Evolutionary conservation across 1,140 invertebrate genomes (phyloP), one percentile per base, ranked within the genome.

Genomic region (Lordiphosa clarofinis): DNA sequence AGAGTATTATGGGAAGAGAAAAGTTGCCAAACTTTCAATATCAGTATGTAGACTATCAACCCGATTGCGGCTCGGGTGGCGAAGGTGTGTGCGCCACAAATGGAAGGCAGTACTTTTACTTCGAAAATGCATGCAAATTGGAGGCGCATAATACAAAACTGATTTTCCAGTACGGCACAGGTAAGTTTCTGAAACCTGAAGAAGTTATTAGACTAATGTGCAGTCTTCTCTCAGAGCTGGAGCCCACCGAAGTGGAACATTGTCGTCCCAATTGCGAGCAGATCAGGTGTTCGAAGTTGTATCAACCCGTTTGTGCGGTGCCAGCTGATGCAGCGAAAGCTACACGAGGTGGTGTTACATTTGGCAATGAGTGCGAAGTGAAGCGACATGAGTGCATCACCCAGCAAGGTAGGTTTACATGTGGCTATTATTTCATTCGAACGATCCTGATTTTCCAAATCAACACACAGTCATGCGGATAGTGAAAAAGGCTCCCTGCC

Each of bases 41-140:
- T 28, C 5, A 82, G 31, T 81, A 82, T 19, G 76, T 81, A 39
- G 76, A 82, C 72, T 72, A 81, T 11, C 76, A 75, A 39, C 62
- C 71, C 1, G 62, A 72, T 5, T 81, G 76, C 12, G 38, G 36
- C 4, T 1, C 53, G 0, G 76, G 76, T 0, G 76, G 76, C 1
- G 44, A 75, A 4, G 72, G 76, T 0, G 72, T 81, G 2, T 81
- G 76, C 24, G 76, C 76, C 19, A 81, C 76, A 11, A 75, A 81
- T 38, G 76, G 76, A 1, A 42, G 31, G 0, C 58, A 48, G 5
- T 47, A 35, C n/a, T 82, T 72, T 19, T 58, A 72, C 35, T 81
- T 82, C 21, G 76, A 81, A 35, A 81, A 81, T 39, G 31, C 46
- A 4, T 81, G 76, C 54, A 73, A 56, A 12, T 13, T 81, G 62